Base-by-base conservation (phyloP, 2,113 vertebrate genomes). In the Oncorhynchus nerka region DNA sequence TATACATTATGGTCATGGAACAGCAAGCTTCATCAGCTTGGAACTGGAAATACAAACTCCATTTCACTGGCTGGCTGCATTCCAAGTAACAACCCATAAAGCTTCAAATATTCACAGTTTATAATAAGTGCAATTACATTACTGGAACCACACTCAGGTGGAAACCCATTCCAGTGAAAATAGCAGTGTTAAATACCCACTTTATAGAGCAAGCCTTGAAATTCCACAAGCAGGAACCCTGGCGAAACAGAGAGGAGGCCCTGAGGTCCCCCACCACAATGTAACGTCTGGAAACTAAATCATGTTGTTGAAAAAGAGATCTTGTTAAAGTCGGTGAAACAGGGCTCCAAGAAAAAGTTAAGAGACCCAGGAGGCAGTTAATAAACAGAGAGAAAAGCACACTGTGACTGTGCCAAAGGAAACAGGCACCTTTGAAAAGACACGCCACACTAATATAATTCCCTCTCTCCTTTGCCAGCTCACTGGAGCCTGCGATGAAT, bases 331-430 rank as follows among this genome's bases (percentile, higher is more conserved):
- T 75, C 28, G 72, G 16, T 59, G 24, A 76, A 79, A 75, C 30
- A 75, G 28, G 66, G 62, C 28, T 85, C 49, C 32, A 80, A 79
- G 72, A 86, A 77, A 65, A 81, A 79, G 72, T 73, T 79, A 75
- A 74, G 16, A 64, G 79, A 75, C 79, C 67, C 80, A 81, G 67
- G 77, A 77, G 77, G 75, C 77, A 69, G 75, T 69, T 79, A 77
- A 84, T 84, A 82, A 87, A 86, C 68, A 30, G 13, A 78, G 61
- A 62, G 15, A 82, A 75, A 79, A 80, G 71, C 67, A 75, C 39
- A 45, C 39, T 45, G 39, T 45, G 9, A 9, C 39, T 45, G 39
- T 45, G 39, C 67, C 77, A 85, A 79, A 85, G 68, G 77, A 83
- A 82, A 73, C 79, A 76, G 70, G 62, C 59, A 30, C 75, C 83